Conservation (phyloP, 2,797 vertebrate species). For the Parauchenoglanis ngamensis region DNA sequence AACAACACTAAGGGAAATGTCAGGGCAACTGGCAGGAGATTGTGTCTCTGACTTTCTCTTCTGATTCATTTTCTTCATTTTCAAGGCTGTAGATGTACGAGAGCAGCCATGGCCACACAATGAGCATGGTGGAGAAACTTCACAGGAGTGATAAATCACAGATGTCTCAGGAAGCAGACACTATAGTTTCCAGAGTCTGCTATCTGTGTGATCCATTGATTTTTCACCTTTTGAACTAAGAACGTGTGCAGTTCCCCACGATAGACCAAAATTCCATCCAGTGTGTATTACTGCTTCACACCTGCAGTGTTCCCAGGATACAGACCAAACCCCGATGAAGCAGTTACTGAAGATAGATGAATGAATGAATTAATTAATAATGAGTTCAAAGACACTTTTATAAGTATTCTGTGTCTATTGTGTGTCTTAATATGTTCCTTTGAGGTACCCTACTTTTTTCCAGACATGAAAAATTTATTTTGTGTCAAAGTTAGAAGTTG, state of each 20-base stretch:
- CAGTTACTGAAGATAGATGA: not conserved
- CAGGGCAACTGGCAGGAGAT: conserved; percentile 64
- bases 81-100: conserved; percentile 2
- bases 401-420: not conserved
- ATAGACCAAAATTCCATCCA: conserved; percentile 7
- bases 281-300: not conserved
- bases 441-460: not conserved
- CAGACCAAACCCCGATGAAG: not conserved
- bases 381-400: not conserved
- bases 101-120: conserved; percentile 35
- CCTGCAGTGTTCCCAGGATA: not conserved
- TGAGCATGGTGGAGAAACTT: conserved; percentile 29
- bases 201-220: conserved; percentile 38
- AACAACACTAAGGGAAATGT: conserved; percentile 66
- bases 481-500: not conserved
- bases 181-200: conserved; percentile 39
- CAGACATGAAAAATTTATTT: not conserved
- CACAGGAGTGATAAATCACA: conserved; percentile 52
- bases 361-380: not conserved
- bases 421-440: not conserved
- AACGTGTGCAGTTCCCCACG: not conserved
- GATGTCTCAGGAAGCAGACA: conserved; percentile 30
- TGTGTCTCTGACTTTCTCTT: conserved; percentile 44
- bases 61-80: not conserved
- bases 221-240: conserved; percentile 29